Evolutionary conservation across 2,888 invertebrate genomes (phyloP), one percentile per base, ranked within the genome.

Genomic region (Idaea straminata): DNA sequence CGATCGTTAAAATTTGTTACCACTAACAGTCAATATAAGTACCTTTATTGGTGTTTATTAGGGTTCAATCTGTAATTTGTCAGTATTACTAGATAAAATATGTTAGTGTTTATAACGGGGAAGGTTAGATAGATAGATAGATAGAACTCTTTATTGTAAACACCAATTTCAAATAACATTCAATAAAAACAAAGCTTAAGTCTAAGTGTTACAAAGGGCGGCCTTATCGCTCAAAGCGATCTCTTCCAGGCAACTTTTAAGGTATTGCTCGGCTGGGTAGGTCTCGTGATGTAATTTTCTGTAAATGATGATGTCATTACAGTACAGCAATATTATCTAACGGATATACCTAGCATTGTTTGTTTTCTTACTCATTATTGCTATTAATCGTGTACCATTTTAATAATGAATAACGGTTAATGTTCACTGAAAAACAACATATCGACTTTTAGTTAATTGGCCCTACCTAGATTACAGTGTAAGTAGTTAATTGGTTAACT

Each of bases 221-320:
- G n/a, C n/a, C n/a, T n/a, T n/a, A n/a, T n/a, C n/a, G n/a, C n/a
- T n/a, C n/a, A n/a, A n/a, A n/a, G n/a, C n/a, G n/a, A n/a, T n/a
- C 13, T 38, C 4, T 38, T 10, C 13, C 13, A 38, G 6, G 38
- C 13, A 38, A 10, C 6, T 5, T 38, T 13, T 38, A 13, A 10
- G 13, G 47, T 47, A 47, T 47, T 47, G 47, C 13, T 10, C 4
- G 47, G 13, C 7, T 47, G 47, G 47, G 47, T 47, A 47, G 47
- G 47, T 47, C 47, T 47, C 47, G 47, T 47, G 47, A 47, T 47
- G 47, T 47, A 47, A 47, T 47, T 47, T 47, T 47, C 47, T 47
- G 47, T 47, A 47, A 47, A 47, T 10, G 47, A 7, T 47, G 47
- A 47, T 47, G 47, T 47, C 47, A 47, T 47, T 47, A 13, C 47